These are phyloP conservation scores for Gasterosteus nipponicus DNA, from an alignment of 2,113 vertebrate genomes.

Conservation along the genomic window DNA sequence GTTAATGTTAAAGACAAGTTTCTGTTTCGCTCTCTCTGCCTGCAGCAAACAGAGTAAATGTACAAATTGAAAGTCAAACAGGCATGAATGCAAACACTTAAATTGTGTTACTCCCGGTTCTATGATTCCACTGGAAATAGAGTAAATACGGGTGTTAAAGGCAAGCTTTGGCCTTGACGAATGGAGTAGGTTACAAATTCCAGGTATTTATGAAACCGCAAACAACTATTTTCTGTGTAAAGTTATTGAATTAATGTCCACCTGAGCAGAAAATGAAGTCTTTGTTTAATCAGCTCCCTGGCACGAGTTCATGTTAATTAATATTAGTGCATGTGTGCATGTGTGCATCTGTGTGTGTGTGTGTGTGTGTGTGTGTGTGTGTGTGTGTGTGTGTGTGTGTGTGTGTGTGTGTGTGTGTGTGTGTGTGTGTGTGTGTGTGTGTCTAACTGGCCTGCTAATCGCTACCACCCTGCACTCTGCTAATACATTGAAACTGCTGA, in stretches of 20 bases:
- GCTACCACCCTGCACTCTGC: neutral
- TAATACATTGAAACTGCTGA: neutral
- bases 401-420: neutral
- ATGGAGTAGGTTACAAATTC: neutral
- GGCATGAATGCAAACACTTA: conserved; percentile 1
- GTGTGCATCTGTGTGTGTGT: neutral
- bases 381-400: neutral
- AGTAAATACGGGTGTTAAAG: neutral
- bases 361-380: neutral
- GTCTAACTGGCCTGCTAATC: neutral
- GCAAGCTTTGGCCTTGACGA: neutral
- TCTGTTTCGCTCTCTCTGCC: conserved; percentile 42
- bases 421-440: neutral
- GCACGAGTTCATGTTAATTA: neutral
- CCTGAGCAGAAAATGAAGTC: neutral
- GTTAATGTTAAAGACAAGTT: conserved; percentile 52
- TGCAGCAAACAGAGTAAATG: conserved; percentile 48
- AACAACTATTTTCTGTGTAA: neutral
- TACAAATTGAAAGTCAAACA: conserved; percentile 24
- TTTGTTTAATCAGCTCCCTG: neutral
- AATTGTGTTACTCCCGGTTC: neutral
- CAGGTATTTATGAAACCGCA: neutral
- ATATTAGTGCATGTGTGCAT: neutral
- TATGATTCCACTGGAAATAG: neutral
- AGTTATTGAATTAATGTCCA: neutral